Evolutionary conservation across 1,140 invertebrate species (phyloP), one percentile per base, ranked within the genome.

Genomic region (Linepithema humile): DNA sequence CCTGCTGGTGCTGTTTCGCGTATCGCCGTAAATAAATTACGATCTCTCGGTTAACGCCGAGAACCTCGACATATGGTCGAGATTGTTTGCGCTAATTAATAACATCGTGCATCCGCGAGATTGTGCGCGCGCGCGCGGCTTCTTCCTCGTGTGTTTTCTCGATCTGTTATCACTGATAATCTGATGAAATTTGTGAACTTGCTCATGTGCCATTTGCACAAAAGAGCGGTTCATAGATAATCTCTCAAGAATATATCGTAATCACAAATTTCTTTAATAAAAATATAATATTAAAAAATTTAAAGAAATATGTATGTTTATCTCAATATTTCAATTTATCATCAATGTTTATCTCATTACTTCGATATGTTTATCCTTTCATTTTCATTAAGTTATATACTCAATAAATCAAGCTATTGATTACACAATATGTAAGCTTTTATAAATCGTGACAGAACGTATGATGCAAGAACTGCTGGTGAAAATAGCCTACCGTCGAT

Each of bases 21-120:
- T 20, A 83, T 84, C 82, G 43, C 23, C 82, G 65, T 84, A 84
- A 87, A 87, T 88, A 88, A 88, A 88, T 88, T 84, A 85, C 82
- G 29, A 53, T 43, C 38, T 59, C 84, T 83, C 59, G 43, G 50
- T 48, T 64, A 73, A 65, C 32, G 65, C 48, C 32, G 35, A 48
- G 23, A 20, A 70, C 23, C 35, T 38, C 70, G 65, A 69, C 72
- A 82, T 62, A 84, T 38, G 74, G 74, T 59, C 75, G 59, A 75
- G 74, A 88, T 84, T 62, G 78, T 86, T 83, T 70, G 82, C 64
- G 50, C 20, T 80, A 83, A 85, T 87, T 87, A 85, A 87, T 87
- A 82, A 82, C 55, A 87, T 17, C 57, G 55, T 64, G 53, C 53
- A 32, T 53, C 29, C 60, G 73, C 48, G 38, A 80, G 62, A 65